A percentile compares a stretch with the other conserved stretches of the same genome.
These are phyloP conservation scores for Drosophila acutilabella DNA, from an alignment of 2,888 invertebrate species.

Conservation along the genomic window DNA sequence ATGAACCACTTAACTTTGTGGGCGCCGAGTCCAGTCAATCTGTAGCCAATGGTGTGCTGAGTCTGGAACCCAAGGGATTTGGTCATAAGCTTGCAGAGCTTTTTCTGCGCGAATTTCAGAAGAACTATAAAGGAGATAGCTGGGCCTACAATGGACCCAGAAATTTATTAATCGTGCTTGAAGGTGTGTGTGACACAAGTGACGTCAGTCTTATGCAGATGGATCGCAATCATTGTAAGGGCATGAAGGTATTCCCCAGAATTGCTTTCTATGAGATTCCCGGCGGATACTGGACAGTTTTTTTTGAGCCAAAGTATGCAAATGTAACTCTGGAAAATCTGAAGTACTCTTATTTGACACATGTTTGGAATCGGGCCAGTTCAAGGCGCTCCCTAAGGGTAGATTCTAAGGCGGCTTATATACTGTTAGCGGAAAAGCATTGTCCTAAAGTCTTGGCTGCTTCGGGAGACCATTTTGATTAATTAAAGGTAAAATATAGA, in stretches of 20 bases:
- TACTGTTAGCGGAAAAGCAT: constrained; percentile 71
- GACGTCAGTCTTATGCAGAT: constrained; percentile 83
- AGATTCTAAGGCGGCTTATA: constrained; percentile 70
- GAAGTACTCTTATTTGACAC: constrained; percentile 75
- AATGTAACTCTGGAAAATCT: constrained; percentile 79
- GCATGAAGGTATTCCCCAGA: constrained; percentile 86
- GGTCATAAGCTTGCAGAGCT: constrained; percentile 87
- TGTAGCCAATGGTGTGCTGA: constrained; percentile 87
- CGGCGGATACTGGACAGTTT: constrained; percentile 86
- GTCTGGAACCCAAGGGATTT: constrained; percentile 86
- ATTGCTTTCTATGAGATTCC: constrained; percentile 17
- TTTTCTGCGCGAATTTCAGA: constrained; percentile 86
- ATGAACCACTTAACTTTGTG: constrained; percentile 40
- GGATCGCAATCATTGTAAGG: constrained; percentile 85
- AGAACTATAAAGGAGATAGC: constrained; percentile 86
- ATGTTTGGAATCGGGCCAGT: constrained; percentile 81
- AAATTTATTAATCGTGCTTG: constrained; percentile 60
- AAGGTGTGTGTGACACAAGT: background rate
- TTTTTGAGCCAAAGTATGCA: constrained; percentile 85
- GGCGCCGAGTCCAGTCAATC: constrained; percentile 86
- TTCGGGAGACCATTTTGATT: constrained; percentile 4
- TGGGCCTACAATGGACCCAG: constrained; percentile 86
- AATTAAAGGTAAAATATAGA: background rate
- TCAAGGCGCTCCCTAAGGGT: constrained; percentile 63
- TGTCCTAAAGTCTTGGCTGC: constrained; percentile 73